A percentile compares a stretch with the other conserved stretches of the same genome.
phyloP scores from a whole-genome alignment of 2,888 invertebrate species.

The Sthenelais limicola region DNA sequence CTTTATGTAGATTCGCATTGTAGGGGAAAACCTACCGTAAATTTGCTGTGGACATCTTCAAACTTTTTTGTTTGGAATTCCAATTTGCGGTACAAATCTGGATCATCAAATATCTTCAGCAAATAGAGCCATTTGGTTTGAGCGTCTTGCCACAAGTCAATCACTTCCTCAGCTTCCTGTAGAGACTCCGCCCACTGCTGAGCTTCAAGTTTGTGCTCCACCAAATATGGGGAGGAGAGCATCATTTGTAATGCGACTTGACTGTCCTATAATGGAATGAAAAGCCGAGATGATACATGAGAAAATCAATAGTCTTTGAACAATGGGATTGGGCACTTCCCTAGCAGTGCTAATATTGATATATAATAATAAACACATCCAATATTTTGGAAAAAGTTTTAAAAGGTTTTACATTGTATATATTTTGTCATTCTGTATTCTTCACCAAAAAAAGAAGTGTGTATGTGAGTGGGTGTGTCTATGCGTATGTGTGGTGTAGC shows the following conservation, averaged over 20 bases:
- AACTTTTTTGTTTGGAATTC: constrained; percentile 59
- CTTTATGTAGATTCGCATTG: too few species aligned
- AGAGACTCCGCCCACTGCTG: constrained; percentile 62
- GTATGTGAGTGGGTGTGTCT: too few species aligned
- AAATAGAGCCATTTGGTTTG: constrained; percentile 72
- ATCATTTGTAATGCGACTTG: constrained; percentile 60
- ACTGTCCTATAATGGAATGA: constrained; percentile 63
- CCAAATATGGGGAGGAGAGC: constrained; percentile 65
- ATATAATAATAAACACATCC: too few species aligned
- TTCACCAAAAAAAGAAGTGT: too few species aligned
- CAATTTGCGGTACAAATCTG: constrained; percentile 61
- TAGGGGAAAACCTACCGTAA: constrained; percentile 58
- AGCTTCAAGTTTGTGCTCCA: constrained; percentile 63
- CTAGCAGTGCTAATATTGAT: too few species aligned
- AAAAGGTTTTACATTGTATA: too few species aligned
- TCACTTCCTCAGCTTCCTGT: constrained; percentile 67
- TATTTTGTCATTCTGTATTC: too few species aligned
- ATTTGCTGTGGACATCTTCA: constrained; percentile 63
- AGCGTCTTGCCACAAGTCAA: constrained; percentile 65
- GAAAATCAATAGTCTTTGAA: too few species aligned
- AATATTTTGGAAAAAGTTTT: too few species aligned
- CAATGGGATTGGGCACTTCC: too few species aligned
- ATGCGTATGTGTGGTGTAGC: too few species aligned
- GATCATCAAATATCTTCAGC: constrained; percentile 69
- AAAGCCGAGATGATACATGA: too few species aligned